A percentile compares a stretch with the other conserved stretches of the same genome.
Evolutionary conservation across 2,113 vertebrate species (phyloP).

Genomic region (Gymnobelideus leadbeateri): DNA sequence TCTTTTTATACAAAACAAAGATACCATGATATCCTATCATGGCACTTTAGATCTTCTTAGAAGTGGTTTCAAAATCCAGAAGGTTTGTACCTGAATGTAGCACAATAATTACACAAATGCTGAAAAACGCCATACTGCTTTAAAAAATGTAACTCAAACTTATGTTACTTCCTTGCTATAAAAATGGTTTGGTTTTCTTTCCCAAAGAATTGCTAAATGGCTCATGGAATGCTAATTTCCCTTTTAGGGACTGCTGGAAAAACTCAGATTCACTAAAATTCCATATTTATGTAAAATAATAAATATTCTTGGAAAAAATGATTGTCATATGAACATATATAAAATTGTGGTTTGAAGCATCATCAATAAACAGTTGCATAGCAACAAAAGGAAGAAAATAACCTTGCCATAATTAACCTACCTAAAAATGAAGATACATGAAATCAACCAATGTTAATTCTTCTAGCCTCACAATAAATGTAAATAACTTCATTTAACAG

Average conservation of each 20-base stretch:
- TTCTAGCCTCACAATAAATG: constrained; percentile 67
- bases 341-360: constrained; percentile 81
- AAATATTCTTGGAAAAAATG: constrained; percentile 88
- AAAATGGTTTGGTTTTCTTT: constrained; percentile 70
- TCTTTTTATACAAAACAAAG: constrained; percentile 86
- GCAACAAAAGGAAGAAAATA: constrained; percentile 90
- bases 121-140: constrained; percentile 75
- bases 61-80: constrained; percentile 93
- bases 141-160: constrained; percentile 82
- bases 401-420: constrained; percentile 81
- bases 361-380: constrained; percentile 90
- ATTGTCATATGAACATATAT: constrained; percentile 87
- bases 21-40: constrained; percentile 80
- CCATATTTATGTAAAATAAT: constrained; percentile 83
- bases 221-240: constrained; percentile 82
- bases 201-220: constrained; percentile 78
- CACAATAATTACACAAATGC: constrained; percentile 76
- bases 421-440: constrained; percentile 75
- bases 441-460: constrained; percentile 78
- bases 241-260: constrained; percentile 79
- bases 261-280: constrained; percentile 79
- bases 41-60: constrained; percentile 83
- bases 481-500: constrained; percentile 59
- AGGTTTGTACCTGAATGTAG: constrained; percentile 82
- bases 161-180: constrained; percentile 77